Evolutionary conservation across 2,888 invertebrate species (phyloP).

Genomic region (Zonitis immaculata): DNA sequence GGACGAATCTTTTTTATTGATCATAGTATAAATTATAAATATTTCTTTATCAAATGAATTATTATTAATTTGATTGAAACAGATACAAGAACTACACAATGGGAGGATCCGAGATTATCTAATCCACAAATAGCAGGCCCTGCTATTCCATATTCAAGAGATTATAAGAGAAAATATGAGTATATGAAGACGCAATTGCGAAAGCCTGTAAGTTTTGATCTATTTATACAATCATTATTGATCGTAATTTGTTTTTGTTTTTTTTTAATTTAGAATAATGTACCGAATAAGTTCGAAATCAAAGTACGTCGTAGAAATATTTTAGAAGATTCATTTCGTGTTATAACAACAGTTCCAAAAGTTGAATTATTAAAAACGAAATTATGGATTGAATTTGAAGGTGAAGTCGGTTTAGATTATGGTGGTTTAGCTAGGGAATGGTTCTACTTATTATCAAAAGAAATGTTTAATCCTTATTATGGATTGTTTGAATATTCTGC

Average conservation of each 20-base stretch:
- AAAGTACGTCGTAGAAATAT: conserved; percentile 87
- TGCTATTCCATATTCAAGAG: conserved; percentile 96
- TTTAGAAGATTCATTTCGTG: conserved; percentile 94
- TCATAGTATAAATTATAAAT: conserved; percentile 94
- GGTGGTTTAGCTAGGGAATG: conserved; percentile 96
- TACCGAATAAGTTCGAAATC: conserved; percentile 97
- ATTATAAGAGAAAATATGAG: conserved; percentile 98
- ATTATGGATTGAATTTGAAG: conserved; percentile 98
- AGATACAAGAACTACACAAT: conserved; percentile 96
- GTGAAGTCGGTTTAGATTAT: conserved; percentile 94
- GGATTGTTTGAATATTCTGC: conserved; percentile 99
- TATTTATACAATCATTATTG: no score
- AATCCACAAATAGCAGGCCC: conserved; percentile 97
- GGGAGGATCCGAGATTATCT: conserved; percentile 97
- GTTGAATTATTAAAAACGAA: conserved; percentile 94
- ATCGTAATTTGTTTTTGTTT: conserved; percentile 13
- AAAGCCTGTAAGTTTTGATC: conserved; percentile 69
- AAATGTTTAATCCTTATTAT: conserved; percentile 99
- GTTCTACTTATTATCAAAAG: conserved; percentile 97
- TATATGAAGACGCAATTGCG: conserved; percentile 95
- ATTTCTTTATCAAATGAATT: no score
- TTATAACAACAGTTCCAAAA: conserved; percentile 85
- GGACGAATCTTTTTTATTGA: conserved; percentile 98
- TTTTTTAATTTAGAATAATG: conserved; percentile 74
- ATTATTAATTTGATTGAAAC: no score